These are phyloP conservation scores for Pogonus chalceus DNA, from an alignment of 1,140 invertebrate genomes.

Conservation along the genomic window DNA sequence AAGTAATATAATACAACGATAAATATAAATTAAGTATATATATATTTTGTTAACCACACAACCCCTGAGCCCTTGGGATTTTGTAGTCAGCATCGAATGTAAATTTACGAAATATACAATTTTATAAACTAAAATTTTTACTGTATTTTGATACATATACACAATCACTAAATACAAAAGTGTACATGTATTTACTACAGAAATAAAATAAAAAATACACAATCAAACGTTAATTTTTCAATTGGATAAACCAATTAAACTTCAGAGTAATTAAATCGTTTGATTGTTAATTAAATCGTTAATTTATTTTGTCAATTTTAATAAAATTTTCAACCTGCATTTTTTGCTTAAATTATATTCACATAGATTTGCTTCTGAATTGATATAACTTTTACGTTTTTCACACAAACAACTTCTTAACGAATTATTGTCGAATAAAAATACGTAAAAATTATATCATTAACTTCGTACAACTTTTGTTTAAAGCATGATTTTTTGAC, in stretches of 20 bases:
- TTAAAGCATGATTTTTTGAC: conserved; percentile 1
- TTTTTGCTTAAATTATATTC: conserved; percentile 5
- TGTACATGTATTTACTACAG: no score
- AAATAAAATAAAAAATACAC: no score
- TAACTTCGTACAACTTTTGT: neutral
- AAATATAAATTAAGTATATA: neutral
- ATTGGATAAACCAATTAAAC: no score
- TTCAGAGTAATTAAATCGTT: no score
- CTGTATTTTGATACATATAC: no score
- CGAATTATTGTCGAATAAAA: no score
- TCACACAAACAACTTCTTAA: no score
- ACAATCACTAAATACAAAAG: no score
- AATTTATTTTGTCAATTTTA: neutral
- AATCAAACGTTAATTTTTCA: no score
- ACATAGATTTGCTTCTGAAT: neutral
- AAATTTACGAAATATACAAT: neutral
- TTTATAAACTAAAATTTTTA: no score
- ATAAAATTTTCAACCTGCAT: neutral
- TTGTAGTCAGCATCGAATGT: neutral
- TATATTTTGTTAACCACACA: neutral
- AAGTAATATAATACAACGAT: neutral
- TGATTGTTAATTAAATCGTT: no score
- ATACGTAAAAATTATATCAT: neutral
- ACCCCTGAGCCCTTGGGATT: neutral
- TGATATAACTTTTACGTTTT: conserved; percentile 2